phyloP scores from a whole-genome alignment of 2,888 invertebrate genomes.

The Trypoxylon attenuatum region DNA sequence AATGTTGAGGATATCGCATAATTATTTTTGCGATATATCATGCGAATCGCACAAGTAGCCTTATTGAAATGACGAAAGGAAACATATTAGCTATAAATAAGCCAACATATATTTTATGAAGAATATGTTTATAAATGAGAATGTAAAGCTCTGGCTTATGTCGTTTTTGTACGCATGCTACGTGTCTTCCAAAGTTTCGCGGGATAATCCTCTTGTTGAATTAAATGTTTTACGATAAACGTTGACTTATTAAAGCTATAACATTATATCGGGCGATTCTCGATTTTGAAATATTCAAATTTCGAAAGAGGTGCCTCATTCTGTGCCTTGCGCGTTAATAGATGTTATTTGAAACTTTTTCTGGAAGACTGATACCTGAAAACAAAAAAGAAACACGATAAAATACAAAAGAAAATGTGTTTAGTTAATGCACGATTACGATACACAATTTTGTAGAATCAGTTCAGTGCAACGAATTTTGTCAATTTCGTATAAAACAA shows the following conservation, averaged over 20 bases:
- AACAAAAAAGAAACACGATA: too few species aligned
- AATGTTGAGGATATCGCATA: too few species aligned
- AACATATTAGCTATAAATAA: conserved; percentile 18
- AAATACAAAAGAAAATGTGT: neutral
- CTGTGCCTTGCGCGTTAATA: too few species aligned
- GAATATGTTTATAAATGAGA: conserved; percentile 22
- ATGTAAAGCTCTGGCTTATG: conserved; percentile 17
- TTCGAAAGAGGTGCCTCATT: conserved; percentile 9
- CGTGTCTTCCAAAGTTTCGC: conserved; percentile 51
- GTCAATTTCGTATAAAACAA: neutral
- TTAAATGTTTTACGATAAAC: conserved; percentile 35
- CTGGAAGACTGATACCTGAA: neutral
- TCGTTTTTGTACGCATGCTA: conserved; percentile 36
- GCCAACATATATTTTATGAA: conserved; percentile 22
- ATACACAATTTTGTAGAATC: neutral
- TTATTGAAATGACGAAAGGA: conserved; percentile 32
- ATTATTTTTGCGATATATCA: too few species aligned
- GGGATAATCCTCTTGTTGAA: conserved; percentile 35
- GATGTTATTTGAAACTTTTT: neutral
- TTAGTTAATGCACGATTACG: neutral
- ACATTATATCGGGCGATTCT: conserved; percentile 20
- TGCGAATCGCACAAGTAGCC: conserved; percentile 43
- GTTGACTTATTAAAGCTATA: conserved; percentile 45
- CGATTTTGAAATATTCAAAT: conserved; percentile 13
- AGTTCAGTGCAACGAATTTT: neutral